Evolutionary conservation across 2,888 invertebrate species (phyloP), one percentile per base, ranked within the genome.

Genomic region (Synergus umbraculus): DNA sequence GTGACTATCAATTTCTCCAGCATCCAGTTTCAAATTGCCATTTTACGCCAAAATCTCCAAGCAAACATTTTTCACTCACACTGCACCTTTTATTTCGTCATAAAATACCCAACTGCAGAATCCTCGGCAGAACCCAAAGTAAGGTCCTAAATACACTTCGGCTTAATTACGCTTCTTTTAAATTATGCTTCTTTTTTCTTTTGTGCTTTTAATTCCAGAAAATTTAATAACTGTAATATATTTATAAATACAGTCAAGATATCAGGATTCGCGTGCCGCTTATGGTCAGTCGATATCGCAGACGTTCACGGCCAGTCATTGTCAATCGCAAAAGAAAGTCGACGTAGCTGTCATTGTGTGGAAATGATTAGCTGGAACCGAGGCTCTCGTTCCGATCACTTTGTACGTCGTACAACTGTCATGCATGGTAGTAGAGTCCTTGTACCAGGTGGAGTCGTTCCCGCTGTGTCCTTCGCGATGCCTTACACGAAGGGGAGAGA

Each of bases 391-490:
- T 65, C 15, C n/a, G 49, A 69, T 69, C 69, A 69, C 69, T 69
- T 69, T 69, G 69, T 54, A 69, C 49, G 69, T 69, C 69, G 49
- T 69, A 49, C 69, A 49, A 69, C 49, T 69, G 69, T 69, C 69
- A 54, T 69, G 44, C 44, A 46, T 49, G 4, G 37, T 67, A 22
- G 43, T 18, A 18, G 22, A 46, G 15, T 49, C 49, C 46, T 22
- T 46, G 44, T 67, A 22, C 18, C 22, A 69, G 67, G 46, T 69
- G 67, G 69, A 69, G 49, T 69, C 69, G 49, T 44, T 29, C 8
- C 46, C 13, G 58, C n/a, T 22, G 2, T 69, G 46, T n/a, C 69
- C 69, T 69, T 69, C 69, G n/a, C 69, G 49, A 69, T 49, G 22
- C 69, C 49, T 15, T 49, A 69, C 49, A 15, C 37, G 49, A 69